Percentiles rank a stretch among this genome's conserved stretches.
phyloP scores from a whole-genome alignment of 2,797 vertebrate genomes.

The Morus bassanus region DNA sequence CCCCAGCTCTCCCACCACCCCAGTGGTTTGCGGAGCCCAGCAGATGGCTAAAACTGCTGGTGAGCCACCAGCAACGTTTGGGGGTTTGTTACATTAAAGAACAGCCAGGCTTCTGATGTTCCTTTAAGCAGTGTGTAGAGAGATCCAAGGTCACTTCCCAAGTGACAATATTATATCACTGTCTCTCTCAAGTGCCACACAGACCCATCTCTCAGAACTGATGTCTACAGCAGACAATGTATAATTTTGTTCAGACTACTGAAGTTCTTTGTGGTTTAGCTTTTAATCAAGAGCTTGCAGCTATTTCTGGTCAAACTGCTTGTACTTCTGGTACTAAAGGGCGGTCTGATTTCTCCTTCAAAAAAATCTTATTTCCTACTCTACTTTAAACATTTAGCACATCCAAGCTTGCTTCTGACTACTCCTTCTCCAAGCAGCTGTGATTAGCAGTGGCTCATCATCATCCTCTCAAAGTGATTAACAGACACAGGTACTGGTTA shows the following conservation, averaged over 20 bases:
- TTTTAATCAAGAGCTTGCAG: conserved; percentile 15
- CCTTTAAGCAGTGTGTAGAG: background rate
- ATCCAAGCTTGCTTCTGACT: background rate
- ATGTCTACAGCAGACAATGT: background rate
- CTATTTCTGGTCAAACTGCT: conserved; percentile 16
- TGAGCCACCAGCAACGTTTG: background rate
- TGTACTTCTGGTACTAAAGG: background rate
- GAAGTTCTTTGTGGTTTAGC: conserved; percentile 16
- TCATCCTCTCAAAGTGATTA: background rate
- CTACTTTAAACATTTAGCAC: background rate
- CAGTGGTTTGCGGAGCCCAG: background rate
- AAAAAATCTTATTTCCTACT: background rate
- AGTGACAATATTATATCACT: background rate
- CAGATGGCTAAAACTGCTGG: background rate
- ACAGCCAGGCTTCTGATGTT: background rate
- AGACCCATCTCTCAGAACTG: background rate
- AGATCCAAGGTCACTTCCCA: background rate
- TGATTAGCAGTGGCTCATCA: background rate
- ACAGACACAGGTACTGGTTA: background rate
- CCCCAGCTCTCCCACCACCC: background rate
- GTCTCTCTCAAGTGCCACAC: background rate
- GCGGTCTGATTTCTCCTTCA: background rate
- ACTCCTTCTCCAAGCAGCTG: background rate
- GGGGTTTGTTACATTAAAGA: background rate
- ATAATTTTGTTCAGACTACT: conserved; percentile 10